Conservation (phyloP, 2,797 vertebrate genomes). For the Lagorchestes hirsutus region DNA sequence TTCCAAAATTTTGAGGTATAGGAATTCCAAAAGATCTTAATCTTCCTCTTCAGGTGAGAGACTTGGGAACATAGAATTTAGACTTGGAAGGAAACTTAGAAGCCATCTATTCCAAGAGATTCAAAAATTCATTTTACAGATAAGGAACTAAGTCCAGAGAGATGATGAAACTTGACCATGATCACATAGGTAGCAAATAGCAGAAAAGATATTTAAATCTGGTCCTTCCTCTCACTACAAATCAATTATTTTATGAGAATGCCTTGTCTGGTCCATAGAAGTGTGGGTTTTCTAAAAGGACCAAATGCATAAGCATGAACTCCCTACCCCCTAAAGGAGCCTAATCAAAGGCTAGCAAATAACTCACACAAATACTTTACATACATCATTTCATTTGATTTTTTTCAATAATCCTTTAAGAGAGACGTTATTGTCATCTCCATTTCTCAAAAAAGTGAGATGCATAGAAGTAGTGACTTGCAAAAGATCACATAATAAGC, state of each 20-base stretch:
- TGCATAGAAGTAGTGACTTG: not conserved
- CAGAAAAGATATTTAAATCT: not conserved
- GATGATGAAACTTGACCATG: not conserved
- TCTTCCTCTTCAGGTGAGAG: not conserved
- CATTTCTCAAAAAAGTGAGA: not conserved
- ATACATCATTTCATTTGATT: not conserved
- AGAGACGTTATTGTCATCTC: not conserved
- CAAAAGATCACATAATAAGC: conserved; percentile 23
- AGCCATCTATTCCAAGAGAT: not conserved
- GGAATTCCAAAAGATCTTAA: not conserved
- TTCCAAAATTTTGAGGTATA: not conserved
- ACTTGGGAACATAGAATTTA: not conserved
- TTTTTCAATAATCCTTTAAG: not conserved
- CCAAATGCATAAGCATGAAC: not conserved
- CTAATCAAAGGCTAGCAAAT: not conserved
- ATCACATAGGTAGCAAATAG: not conserved
- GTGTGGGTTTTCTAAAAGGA: not conserved
- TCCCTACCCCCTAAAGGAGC: not conserved
- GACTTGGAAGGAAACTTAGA: not conserved
- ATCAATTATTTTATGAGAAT: not conserved
- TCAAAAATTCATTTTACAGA: not conserved
- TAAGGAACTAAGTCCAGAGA: not conserved
- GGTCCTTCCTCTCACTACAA: not conserved
- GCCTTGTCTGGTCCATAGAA: not conserved
- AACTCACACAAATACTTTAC: not conserved